These are phyloP conservation scores for Galago senegalensis DNA, from an alignment of 2,797 vertebrate species.

Conservation along the genomic window DNA sequence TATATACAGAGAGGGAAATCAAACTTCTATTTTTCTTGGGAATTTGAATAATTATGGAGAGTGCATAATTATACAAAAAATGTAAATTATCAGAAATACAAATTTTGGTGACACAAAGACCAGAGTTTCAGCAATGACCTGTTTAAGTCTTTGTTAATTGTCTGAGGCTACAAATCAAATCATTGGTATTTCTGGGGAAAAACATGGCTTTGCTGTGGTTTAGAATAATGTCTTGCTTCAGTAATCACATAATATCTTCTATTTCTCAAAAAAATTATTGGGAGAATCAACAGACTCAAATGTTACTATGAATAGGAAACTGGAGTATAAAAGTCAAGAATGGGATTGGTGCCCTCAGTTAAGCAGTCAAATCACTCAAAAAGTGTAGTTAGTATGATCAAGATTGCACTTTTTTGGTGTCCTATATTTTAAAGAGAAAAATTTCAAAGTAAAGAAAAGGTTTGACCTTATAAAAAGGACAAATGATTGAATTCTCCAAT, in stretches of 20 bases:
- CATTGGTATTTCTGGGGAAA: not conserved
- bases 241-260: not conserved
- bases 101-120: not conserved
- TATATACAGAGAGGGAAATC: not conserved
- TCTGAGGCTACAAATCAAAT: not conserved
- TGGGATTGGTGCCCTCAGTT: not conserved
- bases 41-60: not conserved
- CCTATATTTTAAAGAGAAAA: not conserved
- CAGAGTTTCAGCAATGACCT: not conserved
- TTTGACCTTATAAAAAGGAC: not conserved
- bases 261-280: not conserved
- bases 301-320: not conserved
- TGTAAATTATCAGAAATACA: not conserved
- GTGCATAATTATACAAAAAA: constrained; percentile 10
- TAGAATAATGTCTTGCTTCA: not conserved
- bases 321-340: not conserved
- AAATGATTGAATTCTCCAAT: constrained; percentile 9
- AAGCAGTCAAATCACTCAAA: not conserved
- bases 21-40: constrained; percentile 26
- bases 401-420: not conserved
- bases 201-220: not conserved
- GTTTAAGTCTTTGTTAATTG: not conserved
- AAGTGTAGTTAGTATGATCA: not conserved
- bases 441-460: constrained; percentile 33
- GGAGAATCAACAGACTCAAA: not conserved